Evolutionary conservation across 35 echinoderm and acorn worm species (phyloP).

Genomic region (Patiria miniata): DNA sequence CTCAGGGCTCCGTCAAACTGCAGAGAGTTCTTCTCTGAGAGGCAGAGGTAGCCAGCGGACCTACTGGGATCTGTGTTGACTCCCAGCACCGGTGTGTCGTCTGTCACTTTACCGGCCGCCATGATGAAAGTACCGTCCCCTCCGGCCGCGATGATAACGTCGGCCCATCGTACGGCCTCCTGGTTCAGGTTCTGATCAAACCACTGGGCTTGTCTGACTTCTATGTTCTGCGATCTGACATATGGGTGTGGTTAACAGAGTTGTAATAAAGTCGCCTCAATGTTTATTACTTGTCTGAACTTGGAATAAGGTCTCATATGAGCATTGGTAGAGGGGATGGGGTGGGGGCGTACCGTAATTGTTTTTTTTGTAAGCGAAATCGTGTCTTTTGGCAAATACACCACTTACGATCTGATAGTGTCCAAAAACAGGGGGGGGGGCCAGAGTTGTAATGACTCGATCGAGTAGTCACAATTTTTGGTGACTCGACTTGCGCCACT

Average conservation of each 20-base stretch:
- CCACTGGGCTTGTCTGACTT: slow-evolving; percentile 46
- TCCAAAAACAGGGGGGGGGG: too few relatives aligned
- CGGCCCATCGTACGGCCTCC: slow-evolving; percentile 67
- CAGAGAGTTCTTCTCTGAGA: slow-evolving; percentile 72
- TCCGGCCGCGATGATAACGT: slow-evolving; percentile 81
- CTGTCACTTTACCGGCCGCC: slow-evolving; percentile 80
- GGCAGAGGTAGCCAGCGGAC: slow-evolving; percentile 85
- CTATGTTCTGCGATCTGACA: slow-evolving; percentile 59
- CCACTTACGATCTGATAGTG: too few relatives aligned
- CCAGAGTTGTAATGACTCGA: too few relatives aligned
- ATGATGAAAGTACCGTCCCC: slow-evolving; percentile 93
- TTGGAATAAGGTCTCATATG: neutral
- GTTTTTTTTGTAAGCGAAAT: too few relatives aligned
- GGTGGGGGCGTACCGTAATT: too few relatives aligned
- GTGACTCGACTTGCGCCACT: too few relatives aligned
- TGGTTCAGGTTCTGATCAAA: slow-evolving; percentile 49
- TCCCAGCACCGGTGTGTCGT: slow-evolving; percentile 79
- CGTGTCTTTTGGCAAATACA: too few relatives aligned
- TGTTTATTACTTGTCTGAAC: neutral
- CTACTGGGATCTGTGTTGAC: slow-evolving; percentile 81
- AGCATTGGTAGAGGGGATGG: too few relatives aligned
- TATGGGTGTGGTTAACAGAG: too few relatives aligned
- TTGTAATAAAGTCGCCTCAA: neutral
- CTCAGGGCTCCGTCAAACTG: slow-evolving; percentile 56
- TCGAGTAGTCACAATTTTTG: too few relatives aligned